Evolutionary conservation across 2,888 invertebrate species (phyloP), one percentile per base, ranked within the genome.

Genomic region (Spisula subtruncata): DNA sequence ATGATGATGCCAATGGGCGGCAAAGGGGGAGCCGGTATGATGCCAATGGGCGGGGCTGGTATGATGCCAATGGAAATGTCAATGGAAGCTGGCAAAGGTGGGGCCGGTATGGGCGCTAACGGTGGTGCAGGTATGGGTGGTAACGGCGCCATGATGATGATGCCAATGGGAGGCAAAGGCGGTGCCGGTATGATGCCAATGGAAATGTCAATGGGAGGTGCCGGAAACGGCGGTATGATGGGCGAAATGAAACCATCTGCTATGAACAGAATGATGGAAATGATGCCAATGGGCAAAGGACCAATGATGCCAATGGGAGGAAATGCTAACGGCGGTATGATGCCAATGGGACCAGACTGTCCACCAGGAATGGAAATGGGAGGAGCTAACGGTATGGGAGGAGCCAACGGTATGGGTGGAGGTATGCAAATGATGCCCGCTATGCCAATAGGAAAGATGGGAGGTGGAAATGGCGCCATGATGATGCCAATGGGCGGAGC

Each of bases 281-380:
- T 85, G 85, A 85, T 85, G 85, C 75, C 84, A 48, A 83, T 60
- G 83, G 84, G 35, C 25, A 48, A 85, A 79, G 75, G 71, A 18
- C 54, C 32, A 71, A 79, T 79, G 79, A 79, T 79, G 79, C 60
- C 60, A 66, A 66, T 66, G 60, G 75, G 75, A 75, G 75, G 35
- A 35, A 75, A 32, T 32, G 75, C 14, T 71, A 32, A 29, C n/a
- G 41, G 41, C 20, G 79, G 46, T 48, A 66, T 35, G 66, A 71
- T 46, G 60, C 18, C 14, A 4, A 86, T 86, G 86, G 86, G 86
- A 32, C 86, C 86, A 25, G 86, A 86, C 48, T 86, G 86, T 86
- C 86, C 86, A 66, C 86, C 86, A 29, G 86, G 86, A 18, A 86
- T 86, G 86, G 81, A 86, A 60, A 86, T 81, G 81, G 81, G 60